Percentiles rank a stretch among this genome's conserved stretches.
These are phyloP conservation scores for Lanius collurio DNA, from an alignment of 2,113 vertebrate species.

Conservation along the genomic window DNA sequence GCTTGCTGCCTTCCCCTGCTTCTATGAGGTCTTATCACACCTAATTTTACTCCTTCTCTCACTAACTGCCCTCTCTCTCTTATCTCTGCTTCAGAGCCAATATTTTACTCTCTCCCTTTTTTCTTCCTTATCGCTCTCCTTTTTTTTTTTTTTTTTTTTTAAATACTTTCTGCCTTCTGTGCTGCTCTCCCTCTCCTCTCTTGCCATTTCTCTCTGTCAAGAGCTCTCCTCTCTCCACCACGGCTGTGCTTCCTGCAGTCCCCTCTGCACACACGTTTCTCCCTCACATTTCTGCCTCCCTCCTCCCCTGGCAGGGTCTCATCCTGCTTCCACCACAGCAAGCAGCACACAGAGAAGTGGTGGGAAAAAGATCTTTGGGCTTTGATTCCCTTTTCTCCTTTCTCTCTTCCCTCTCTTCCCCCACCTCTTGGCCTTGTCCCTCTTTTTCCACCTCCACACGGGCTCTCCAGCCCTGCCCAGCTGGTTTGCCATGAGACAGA, in stretches of 20 bases:
- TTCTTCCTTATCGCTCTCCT: background rate
- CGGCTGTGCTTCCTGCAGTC: accelerated
- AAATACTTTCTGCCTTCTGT: slow-evolving; percentile 2
- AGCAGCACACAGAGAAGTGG: background rate
- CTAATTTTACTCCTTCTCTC: slow-evolving; percentile 33
- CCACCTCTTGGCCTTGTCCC: background rate
- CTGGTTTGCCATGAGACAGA: accelerated
- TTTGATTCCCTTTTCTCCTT: background rate
- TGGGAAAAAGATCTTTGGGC: background rate
- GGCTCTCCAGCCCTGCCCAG: background rate
- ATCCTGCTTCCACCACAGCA: accelerated
- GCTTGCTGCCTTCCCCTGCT: background rate
- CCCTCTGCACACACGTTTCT: background rate
- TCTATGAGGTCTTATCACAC: slow-evolving; percentile 2
- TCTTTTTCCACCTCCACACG: background rate
- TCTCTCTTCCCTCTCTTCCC: background rate
- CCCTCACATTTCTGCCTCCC: background rate
- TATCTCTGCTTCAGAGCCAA: slow-evolving; percentile 44
- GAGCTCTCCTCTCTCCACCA: background rate
- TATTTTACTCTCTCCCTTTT: slow-evolving; percentile 39
- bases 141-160: background rate
- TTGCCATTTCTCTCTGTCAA: background rate
- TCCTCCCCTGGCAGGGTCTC: background rate
- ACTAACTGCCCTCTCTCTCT: slow-evolving; percentile 26
- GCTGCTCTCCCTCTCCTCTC: background rate